Evolutionary conservation across 1,140 invertebrate species (phyloP).

Genomic region (Sminthurinus signatus): DNA sequence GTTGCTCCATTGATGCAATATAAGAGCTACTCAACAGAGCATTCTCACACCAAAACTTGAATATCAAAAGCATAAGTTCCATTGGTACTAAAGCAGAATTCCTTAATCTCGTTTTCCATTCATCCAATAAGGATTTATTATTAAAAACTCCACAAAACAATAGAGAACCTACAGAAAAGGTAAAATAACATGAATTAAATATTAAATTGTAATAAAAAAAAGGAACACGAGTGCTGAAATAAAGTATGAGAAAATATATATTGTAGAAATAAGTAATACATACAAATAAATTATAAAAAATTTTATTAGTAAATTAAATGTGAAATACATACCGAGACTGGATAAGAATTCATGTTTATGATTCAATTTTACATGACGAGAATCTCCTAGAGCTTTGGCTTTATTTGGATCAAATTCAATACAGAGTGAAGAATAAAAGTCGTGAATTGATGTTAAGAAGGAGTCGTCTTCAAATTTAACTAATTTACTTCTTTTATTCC

Average conservation of each 20-base stretch:
- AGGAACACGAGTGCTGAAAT: too few species aligned
- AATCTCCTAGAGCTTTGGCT: conserved; percentile 6
- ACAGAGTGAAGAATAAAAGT: conserved; percentile 18
- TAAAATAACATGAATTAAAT: too few species aligned
- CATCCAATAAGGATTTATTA: conserved; percentile 44
- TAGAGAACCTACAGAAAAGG: conserved; percentile 43
- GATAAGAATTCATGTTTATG: conserved; percentile 10
- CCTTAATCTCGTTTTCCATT: conserved; percentile 50
- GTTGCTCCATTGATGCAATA: conserved; percentile 48
- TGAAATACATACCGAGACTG: conserved; percentile 44
- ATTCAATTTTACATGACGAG: neutral
- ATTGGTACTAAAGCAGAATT: conserved; percentile 53
- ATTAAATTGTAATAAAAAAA: too few species aligned
- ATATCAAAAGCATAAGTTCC: conserved; percentile 57
- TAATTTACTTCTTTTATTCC: conserved; percentile 11
- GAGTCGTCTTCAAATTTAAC: conserved; percentile 27
- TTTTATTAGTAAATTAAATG: neutral
- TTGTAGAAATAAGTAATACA: neutral
- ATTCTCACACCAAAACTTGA: conserved; percentile 59
- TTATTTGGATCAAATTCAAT: conserved; percentile 31
- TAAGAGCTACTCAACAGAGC: conserved; percentile 44
- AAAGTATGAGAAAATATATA: neutral
- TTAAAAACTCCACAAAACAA: conserved; percentile 58
- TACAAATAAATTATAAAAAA: neutral
- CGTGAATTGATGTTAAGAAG: conserved; percentile 3